Conservation (phyloP, 2,113 vertebrate genomes). For the Myocastor coypus region DNA sequence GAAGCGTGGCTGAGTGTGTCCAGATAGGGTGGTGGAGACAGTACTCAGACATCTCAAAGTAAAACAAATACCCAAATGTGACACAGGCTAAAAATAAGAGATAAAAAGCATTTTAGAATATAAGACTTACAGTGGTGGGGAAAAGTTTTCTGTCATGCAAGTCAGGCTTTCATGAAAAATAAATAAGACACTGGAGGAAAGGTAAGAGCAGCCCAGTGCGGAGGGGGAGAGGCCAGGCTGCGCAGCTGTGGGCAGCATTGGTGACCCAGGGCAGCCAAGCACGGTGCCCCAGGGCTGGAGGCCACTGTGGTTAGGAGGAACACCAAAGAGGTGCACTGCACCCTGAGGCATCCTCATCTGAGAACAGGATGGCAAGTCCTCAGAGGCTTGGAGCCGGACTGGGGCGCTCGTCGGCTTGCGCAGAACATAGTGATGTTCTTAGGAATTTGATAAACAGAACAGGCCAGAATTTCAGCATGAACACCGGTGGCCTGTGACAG, state of each 20-base stretch:
- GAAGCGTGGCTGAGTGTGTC: not conserved
- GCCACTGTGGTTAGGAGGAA: not conserved
- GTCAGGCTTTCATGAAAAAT: not conserved
- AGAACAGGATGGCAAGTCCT: not conserved
- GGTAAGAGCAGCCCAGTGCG: not conserved
- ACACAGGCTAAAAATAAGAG: not conserved
- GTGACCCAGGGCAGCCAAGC: not conserved
- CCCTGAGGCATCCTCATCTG: not conserved
- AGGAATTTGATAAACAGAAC: not conserved
- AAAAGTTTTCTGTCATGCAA: not conserved
- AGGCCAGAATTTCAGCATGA: not conserved
- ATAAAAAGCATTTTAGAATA: not conserved
- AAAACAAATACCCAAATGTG: not conserved
- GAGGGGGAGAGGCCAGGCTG: not conserved
- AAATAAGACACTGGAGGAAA: not conserved
- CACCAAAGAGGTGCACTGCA: not conserved
- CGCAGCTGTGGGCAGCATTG: too few relatives aligned
- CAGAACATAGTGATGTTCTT: not conserved
- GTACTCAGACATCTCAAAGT: conserved; percentile 21
- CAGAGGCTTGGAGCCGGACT: not conserved
- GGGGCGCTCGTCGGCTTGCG: not conserved
- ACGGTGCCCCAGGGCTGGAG: not conserved
- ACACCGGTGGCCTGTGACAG: not conserved
- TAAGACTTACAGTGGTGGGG: not conserved
- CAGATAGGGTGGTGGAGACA: not conserved